These are phyloP conservation scores for Spea hammondii DNA, from an alignment of 2,797 vertebrate species.

Conservation along the genomic window DNA sequence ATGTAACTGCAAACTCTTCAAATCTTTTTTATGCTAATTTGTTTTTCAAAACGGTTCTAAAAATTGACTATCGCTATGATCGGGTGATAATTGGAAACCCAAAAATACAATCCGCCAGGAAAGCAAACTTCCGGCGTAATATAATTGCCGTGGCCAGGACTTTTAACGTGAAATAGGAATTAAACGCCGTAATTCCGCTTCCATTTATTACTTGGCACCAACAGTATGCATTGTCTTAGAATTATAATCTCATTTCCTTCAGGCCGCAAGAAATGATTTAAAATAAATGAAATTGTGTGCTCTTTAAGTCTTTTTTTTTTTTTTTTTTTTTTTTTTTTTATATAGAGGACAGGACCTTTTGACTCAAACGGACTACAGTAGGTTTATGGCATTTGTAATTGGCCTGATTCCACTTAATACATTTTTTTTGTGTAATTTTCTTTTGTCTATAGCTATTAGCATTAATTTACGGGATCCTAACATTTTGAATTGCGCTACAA, in stretches of 20 bases:
- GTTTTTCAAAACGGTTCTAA: too few species aligned
- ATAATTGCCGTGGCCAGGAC: too few species aligned
- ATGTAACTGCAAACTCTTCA: neutral
- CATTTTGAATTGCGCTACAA: neutral
- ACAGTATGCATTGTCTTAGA: slow-evolving; percentile 18
- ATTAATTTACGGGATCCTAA: slow-evolving; percentile 9
- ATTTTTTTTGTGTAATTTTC: slow-evolving; percentile 9
- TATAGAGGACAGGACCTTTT: slow-evolving; percentile 40
- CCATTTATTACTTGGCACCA: slow-evolving; percentile 35
- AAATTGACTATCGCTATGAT: too few species aligned
- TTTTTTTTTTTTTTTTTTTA: too few species aligned
- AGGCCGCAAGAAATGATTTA: slow-evolving; percentile 37
- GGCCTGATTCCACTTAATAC: neutral
- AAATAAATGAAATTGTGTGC: slow-evolving; percentile 33
- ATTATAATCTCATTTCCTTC: slow-evolving; percentile 38
- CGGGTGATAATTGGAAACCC: too few species aligned
- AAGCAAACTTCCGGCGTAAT: too few species aligned
- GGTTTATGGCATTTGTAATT: slow-evolving; percentile 34
- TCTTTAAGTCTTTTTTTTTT: slow-evolving; percentile 30
- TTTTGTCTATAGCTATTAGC: slow-evolving; percentile 20
- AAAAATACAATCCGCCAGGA: too few species aligned
- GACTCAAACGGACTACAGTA: slow-evolving; percentile 19
- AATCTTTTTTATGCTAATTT: neutral
- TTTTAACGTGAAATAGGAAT: neutral
- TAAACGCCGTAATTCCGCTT: slow-evolving; percentile 4